Conservation (phyloP, 2,113 vertebrate genomes). For the Sebastes fasciatus region DNA sequence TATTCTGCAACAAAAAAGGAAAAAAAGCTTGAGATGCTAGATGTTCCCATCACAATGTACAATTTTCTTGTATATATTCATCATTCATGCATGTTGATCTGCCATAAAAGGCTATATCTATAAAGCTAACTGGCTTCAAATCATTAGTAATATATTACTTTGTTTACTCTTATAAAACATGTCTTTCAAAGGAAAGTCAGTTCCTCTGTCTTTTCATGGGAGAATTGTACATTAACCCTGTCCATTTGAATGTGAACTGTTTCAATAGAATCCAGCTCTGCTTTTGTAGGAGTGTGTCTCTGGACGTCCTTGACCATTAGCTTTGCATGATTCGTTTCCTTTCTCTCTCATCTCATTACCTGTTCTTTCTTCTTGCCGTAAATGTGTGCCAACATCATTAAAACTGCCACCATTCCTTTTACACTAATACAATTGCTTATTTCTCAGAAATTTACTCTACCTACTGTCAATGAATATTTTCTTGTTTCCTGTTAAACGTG, state of each 20-base stretch:
- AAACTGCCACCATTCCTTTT: slow-evolving; percentile 57
- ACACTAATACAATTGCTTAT: slow-evolving; percentile 56
- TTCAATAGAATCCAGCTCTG: slow-evolving; percentile 44
- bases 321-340: slow-evolving; percentile 71
- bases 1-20: too few species aligned
- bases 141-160: slow-evolving; percentile 28
- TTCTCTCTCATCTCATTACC: slow-evolving; percentile 34
- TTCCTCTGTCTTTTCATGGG: slow-evolving; percentile 53
- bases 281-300: slow-evolving; percentile 46
- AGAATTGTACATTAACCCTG: slow-evolving; percentile 51
- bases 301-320: slow-evolving; percentile 70
- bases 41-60: not conserved
- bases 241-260: slow-evolving; percentile 64
- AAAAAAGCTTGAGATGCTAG: not conserved
- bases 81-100: slow-evolving; percentile 11
- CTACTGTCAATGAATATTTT: slow-evolving; percentile 47
- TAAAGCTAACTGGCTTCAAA: slow-evolving; percentile 15
- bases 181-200: slow-evolving; percentile 47
- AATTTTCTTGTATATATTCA: slow-evolving; percentile 13
- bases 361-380: slow-evolving; percentile 24
- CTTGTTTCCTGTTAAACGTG: slow-evolving; percentile 43
- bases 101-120: slow-evolving; percentile 2
- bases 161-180: slow-evolving; percentile 47
- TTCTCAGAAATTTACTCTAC: slow-evolving; percentile 40
- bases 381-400: slow-evolving; percentile 55